Percentiles rank a stretch among this genome's conserved stretches.
These are phyloP conservation scores for Acrocephalus kingi DNA, from an alignment of 2,113 vertebrate genomes.

Conservation along the genomic window DNA sequence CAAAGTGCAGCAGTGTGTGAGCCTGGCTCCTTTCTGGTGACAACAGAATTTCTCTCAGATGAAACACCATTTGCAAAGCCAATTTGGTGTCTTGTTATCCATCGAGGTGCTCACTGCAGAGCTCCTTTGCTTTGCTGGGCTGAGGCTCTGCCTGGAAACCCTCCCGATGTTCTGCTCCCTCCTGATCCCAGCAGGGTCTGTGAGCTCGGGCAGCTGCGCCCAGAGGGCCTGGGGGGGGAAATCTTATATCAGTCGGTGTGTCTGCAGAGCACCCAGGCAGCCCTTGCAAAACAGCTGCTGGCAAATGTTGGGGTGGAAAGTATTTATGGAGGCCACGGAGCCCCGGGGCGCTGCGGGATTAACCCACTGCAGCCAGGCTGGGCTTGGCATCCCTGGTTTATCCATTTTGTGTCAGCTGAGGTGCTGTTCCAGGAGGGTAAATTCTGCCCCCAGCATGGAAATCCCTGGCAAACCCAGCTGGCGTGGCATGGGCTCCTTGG, in stretches of 20 bases:
- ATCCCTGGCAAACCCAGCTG: neutral
- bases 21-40: neutral
- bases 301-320: neutral
- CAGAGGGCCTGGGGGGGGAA: neutral
- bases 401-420: rapidly evolving
- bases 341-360: rapidly evolving
- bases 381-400: rapidly evolving
- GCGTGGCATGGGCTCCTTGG: rapidly evolving
- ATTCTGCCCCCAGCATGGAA: neutral
- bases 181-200: neutral
- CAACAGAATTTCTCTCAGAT: neutral
- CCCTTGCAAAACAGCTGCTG: neutral
- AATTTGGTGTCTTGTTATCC: neutral
- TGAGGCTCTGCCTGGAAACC: neutral
- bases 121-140: neutral
- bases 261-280: neutral
- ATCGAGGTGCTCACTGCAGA: rapidly evolving
- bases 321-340: neutral
- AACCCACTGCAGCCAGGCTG: neutral
- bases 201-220: neutral
- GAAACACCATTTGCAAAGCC: neutral
- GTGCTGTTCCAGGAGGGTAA: neutral
- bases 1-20: neutral
- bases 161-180: rapidly evolving
- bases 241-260: rapidly evolving